Evolutionary conservation across 2,797 vertebrate species (phyloP).

Genomic region (Hyperoplus lanceolatus): DNA sequence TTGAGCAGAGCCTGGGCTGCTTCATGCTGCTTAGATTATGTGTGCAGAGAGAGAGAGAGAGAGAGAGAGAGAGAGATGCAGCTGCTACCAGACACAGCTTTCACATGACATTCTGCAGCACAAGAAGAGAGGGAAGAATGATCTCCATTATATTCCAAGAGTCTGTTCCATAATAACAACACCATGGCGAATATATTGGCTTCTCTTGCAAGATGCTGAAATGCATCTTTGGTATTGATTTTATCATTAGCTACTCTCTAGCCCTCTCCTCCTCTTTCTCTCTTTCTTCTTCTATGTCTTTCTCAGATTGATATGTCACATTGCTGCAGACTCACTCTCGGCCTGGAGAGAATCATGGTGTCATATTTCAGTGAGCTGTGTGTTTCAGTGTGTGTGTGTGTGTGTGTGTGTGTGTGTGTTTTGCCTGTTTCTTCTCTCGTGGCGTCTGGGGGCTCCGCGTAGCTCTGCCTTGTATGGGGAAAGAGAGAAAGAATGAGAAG

Average conservation of each 20-base stretch:
- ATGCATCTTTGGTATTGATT: slow-evolving; percentile 66
- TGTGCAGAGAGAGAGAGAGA: neutral
- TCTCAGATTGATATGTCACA: slow-evolving; percentile 71
- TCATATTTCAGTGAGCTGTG: slow-evolving; percentile 68
- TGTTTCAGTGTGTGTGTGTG: too few species aligned
- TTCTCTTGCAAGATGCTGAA: slow-evolving; percentile 32
- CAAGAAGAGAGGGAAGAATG: slow-evolving; percentile 23
- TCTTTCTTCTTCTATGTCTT: neutral
- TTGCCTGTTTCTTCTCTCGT: slow-evolving; percentile 54
- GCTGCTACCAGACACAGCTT: slow-evolving; percentile 56
- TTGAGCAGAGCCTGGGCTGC: neutral
- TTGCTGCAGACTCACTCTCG: slow-evolving; percentile 59
- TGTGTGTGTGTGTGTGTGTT: slow-evolving; percentile 10
- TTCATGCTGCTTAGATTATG: slow-evolving; percentile 42
- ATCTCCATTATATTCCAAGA: slow-evolving; percentile 34
- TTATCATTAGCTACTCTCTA: slow-evolving; percentile 53
- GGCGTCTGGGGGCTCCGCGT: slow-evolving; percentile 34
- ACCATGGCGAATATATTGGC: neutral
- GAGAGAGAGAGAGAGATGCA: slow-evolving; percentile 25
- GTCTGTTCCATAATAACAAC: slow-evolving; percentile 23
- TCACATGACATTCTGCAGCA: slow-evolving; percentile 64
- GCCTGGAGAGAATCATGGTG: slow-evolving; percentile 61
- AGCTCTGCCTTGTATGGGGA: slow-evolving; percentile 70
- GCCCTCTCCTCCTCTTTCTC: neutral
- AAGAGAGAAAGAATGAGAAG: neutral